Conservation (phyloP, 2,888 invertebrate species). For the Acanthococcus lagerstroemiae region DNA sequence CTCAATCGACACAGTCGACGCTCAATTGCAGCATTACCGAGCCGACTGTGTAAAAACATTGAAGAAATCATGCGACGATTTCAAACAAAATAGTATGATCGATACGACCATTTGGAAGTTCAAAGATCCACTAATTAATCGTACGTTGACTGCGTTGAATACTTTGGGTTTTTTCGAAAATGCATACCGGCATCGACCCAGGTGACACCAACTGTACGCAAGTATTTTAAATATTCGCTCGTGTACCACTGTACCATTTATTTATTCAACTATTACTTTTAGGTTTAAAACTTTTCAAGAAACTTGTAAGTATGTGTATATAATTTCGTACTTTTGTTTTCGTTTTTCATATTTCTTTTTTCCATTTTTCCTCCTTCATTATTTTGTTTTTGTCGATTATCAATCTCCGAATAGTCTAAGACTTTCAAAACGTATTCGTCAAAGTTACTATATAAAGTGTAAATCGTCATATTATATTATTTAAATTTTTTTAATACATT, state of each 20-base stretch:
- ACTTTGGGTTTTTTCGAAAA: constrained; percentile 57
- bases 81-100: constrained; percentile 66
- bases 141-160: constrained; percentile 59
- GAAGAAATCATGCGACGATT: constrained; percentile 73
- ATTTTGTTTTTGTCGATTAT: no score
- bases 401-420: not conserved
- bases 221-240: no score
- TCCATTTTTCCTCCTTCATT: not conserved
- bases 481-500: no score
- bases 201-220: not conserved
- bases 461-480: no score
- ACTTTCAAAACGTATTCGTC: no score
- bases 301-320: not conserved
- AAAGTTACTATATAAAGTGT: no score
- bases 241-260: not conserved
- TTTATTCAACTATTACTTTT: not conserved
- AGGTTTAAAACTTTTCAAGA: no score
- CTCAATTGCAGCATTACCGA: constrained; percentile 86
- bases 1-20: constrained; percentile 68
- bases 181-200: not conserved
- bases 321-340: not conserved
- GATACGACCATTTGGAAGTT: constrained; percentile 83
- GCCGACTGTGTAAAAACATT: constrained; percentile 83
- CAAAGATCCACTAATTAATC: constrained; percentile 61
- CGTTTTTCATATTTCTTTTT: not conserved